A percentile compares a stretch with the other conserved stretches of the same genome.
phyloP scores from a whole-genome alignment of 2,113 vertebrate species.

The Tragelaphus buxtoni region DNA sequence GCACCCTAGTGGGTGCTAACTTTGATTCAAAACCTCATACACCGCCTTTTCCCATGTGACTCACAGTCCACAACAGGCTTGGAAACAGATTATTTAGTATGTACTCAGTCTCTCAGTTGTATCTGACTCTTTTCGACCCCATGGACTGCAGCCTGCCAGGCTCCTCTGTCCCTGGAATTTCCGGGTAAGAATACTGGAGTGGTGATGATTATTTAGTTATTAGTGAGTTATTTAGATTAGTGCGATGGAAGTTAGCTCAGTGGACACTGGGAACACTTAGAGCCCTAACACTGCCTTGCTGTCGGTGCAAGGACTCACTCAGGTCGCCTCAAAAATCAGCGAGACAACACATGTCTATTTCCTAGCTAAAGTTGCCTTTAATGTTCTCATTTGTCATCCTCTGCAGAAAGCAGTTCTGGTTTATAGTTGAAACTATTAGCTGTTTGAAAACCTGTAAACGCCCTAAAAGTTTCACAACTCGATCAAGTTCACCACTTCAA shows the following conservation, averaged over 20 bases:
- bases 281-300: neutral
- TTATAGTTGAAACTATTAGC: neutral
- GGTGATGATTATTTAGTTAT: neutral
- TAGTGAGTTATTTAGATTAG: neutral
- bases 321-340: neutral
- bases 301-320: neutral
- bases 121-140: neutral
- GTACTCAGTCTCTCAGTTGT: neutral
- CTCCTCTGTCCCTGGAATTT: neutral
- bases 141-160: neutral
- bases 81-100: neutral
- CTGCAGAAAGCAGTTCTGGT: neutral
- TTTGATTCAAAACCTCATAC: neutral
- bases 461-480: neutral
- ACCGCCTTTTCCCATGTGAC: neutral
- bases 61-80: neutral
- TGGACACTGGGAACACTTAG: neutral
- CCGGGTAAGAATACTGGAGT: neutral
- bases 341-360: neutral
- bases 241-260: neutral
- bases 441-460: neutral
- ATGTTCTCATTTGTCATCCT: neutral
- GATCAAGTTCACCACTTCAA: neutral
- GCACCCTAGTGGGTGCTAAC: neutral
- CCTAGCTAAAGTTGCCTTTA: neutral